phyloP scores from a whole-genome alignment of 2,113 vertebrate genomes.

The Pachycephala philippinensis region DNA sequence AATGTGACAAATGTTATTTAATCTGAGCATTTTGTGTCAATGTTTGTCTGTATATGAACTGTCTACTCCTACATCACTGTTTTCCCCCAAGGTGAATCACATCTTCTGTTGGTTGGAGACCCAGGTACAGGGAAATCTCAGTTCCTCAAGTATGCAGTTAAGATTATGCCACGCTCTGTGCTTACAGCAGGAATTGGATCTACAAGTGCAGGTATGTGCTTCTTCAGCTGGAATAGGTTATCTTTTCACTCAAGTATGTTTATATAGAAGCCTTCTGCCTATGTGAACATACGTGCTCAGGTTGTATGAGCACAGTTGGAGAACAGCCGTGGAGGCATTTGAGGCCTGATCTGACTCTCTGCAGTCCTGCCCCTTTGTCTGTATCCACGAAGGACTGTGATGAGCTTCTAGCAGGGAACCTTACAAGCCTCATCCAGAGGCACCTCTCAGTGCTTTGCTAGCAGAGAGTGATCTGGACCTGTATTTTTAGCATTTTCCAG shows the following conservation, averaged over 20 bases:
- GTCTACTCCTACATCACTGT: not conserved
- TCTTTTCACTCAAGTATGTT: not conserved
- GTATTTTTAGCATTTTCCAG: constrained; percentile 1
- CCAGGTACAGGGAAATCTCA: constrained; percentile 97
- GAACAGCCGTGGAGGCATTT: not conserved
- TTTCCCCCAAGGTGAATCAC: constrained; percentile 84
- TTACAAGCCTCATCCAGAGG: not conserved
- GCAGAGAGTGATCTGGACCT: not conserved
- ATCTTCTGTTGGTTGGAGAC: constrained; percentile 93
- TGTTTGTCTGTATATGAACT: not conserved
- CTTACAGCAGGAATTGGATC: constrained; percentile 95
- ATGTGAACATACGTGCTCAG: not conserved
- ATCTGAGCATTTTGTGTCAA: not conserved
- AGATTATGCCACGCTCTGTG: constrained; percentile 91
- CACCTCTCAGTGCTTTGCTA: not conserved
- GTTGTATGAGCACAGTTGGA: not conserved
- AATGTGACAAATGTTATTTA: not conserved
- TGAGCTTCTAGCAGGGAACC: not conserved
- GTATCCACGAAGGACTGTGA: not conserved
- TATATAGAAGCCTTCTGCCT: not conserved
- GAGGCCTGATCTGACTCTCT: not conserved
- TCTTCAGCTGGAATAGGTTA: not conserved
- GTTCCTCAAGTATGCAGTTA: constrained; percentile 96
- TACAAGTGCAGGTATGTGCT: constrained; percentile 87
- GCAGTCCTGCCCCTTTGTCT: not conserved